These are phyloP conservation scores for Arge pagana DNA, from an alignment of 2,888 invertebrate species.

Conservation along the genomic window DNA sequence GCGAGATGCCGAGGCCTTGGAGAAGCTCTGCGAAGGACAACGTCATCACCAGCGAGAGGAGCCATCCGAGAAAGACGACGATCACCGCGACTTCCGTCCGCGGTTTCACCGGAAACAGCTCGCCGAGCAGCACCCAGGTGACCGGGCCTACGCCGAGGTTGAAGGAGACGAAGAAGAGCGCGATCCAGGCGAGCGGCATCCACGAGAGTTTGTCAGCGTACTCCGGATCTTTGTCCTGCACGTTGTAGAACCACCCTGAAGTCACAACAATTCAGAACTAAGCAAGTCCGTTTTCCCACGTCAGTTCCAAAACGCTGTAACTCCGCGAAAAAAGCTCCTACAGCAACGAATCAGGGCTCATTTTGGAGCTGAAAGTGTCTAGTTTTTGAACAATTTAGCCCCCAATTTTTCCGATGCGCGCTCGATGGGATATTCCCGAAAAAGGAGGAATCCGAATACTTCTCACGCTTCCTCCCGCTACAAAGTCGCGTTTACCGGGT, in stretches of 20 bases:
- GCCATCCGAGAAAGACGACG: slow-evolving; percentile 40
- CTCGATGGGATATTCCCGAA: too few relatives aligned
- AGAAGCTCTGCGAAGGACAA: slow-evolving; percentile 39
- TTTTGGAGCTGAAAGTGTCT: too few relatives aligned
- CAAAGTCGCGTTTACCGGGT: too few relatives aligned
- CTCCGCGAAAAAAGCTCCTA: too few relatives aligned
- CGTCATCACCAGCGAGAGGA: slow-evolving; percentile 39
- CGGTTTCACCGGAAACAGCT: slow-evolving; percentile 45
- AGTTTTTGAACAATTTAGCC: too few relatives aligned
- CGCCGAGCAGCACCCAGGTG: slow-evolving; percentile 48
- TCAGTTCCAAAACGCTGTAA: too few relatives aligned
- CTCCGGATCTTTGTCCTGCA: slow-evolving; percentile 41
- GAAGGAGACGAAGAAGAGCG: slow-evolving; percentile 42
- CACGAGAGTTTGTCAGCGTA: slow-evolving; percentile 45
- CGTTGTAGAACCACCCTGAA: slow-evolving; percentile 43
- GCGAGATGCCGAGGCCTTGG: slow-evolving; percentile 34
- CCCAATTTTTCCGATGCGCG: too few relatives aligned
- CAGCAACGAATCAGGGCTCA: too few relatives aligned
- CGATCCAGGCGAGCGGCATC: slow-evolving; percentile 44
- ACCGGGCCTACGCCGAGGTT: slow-evolving; percentile 49
- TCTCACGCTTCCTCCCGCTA: too few relatives aligned
- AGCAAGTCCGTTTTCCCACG: too few relatives aligned
- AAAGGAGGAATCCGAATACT: too few relatives aligned
- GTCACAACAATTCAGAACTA: too few relatives aligned
- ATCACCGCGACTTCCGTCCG: slow-evolving; percentile 35